Base-by-base conservation (phyloP, 2,888 invertebrate species). In the Drosophila nigricruria region DNA sequence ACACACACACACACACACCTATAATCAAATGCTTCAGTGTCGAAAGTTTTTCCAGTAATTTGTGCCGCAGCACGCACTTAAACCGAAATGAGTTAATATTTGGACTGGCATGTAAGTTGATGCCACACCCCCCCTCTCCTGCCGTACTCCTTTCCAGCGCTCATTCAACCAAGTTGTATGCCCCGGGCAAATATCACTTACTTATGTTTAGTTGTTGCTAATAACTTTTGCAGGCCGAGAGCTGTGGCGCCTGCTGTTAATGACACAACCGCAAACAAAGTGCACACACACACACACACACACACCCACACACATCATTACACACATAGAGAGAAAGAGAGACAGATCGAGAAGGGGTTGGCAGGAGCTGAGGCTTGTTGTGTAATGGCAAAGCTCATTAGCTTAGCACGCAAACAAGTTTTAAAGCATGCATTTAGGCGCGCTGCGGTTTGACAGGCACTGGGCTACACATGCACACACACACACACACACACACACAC, bases 221-320 rank as follows among this genome's bases (percentile, higher is more conserved):
- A 90, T 86, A 90, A 87, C 81, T 88, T 80, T 72, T 88, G 73
- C 73, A 74, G 80, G 74, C 82, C 79, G 68, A 70, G 73, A 69
- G 69, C 69, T 86, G 80, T 75, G 84, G 89, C 80, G 85, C 86
- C 90, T 90, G 87, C 87, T 87, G 87, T 89, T 88, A 88, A 88
- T 88, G 87, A 87, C 90, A 88, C 85, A 90, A 84, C 90, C 87
- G 88, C 90, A 88, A 88, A 88, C 90, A 88, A 88, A 88, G 90
- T 90, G 82, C 85, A 81, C 76, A 80, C 69, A 66, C 69, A 66
- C 57, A 38, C 56, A 40, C 56, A 66, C 62, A 57, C 32, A 23
- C 66, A 36, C 54, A 38, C 57, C 61, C 65, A 57, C 38, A 30
- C 65, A 63, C 47, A 49, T 32, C 36, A 42, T 54, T 47, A 30